Base-by-base conservation (phyloP, 2,113 vertebrate genomes). In the Deroptyus accipitrinus region DNA sequence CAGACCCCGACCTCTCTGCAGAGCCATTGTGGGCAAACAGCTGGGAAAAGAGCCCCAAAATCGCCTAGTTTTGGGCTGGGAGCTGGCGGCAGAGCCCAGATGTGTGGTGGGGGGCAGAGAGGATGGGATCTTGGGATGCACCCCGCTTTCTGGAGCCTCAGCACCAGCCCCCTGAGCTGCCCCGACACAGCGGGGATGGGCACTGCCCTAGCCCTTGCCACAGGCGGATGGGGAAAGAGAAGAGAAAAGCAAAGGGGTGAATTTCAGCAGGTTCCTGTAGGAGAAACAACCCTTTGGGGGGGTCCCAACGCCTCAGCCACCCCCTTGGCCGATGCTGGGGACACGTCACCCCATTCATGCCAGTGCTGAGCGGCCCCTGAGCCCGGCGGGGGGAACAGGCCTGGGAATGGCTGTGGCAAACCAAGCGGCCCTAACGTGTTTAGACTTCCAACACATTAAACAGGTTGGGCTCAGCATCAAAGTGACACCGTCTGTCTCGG, bases 391-490 rank as follows among this genome's bases (percentile, higher is more conserved):
- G 63, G 41, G 12, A 52, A 28, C 27, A 13, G 49, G 88, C 62
- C 86, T 37, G 69, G 94, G 93, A 81, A 7, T 4, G 69, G 78
- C 57, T n/a, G 74, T 94, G 94, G 18, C 81, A 97, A 97, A 94
- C 92, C 78, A 81, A 95, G 81, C 88, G 79, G 78, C 92, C 90
- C 68, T 96, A 97, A 97, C 96, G 49, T 6, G 91, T 96, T 96
- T 79, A 94, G 96, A 96, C 95, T 97, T 76, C 75, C 93, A 79
- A 46, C 95, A 88, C 97, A 73, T 96, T 91, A 15, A 94, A 57
- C 96, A 82, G 97, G 90, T 96, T 12, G 94, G 90, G 25, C 92
- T 76, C 86, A 69, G 94, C 93, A 96, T 97, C 94, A 66, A 96
- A 96, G 96, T 96, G 96, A 97, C 95, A 97, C 82, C 33, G 14